Evolutionary conservation across 1,140 invertebrate genomes (phyloP).

Genomic region (Neotoxoptera formosana): DNA sequence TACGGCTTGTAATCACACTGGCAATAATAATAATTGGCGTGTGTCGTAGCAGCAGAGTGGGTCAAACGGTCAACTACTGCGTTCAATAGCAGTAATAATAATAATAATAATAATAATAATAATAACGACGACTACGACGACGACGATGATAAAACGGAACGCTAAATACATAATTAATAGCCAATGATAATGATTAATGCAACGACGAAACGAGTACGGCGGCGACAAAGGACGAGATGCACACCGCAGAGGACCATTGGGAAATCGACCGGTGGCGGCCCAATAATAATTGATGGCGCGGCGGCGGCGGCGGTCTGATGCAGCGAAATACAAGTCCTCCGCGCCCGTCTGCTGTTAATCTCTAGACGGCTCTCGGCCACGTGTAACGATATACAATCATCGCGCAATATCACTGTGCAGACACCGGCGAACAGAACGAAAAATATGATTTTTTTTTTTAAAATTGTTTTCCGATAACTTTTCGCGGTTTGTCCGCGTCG

Average conservation of each 20-base stretch:
- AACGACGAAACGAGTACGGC: neutral
- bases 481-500: neutral
- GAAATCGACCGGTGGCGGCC: neutral
- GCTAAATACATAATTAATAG: slow-evolving; percentile 24
- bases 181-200: slow-evolving; percentile 25
- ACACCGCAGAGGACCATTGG: neutral
- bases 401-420: neutral
- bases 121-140: neutral
- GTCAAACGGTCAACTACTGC: neutral
- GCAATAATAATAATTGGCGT: too few species aligned
- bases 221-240: neutral
- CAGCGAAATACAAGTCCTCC: neutral
- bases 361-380: neutral
- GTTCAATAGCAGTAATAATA: neutral
- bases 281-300: slow-evolving; percentile 7
- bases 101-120: neutral
- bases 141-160: neutral
- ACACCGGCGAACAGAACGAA: neutral
- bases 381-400: neutral
- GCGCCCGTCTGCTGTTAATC: neutral
- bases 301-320: neutral
- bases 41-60: neutral
- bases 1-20: neutral
- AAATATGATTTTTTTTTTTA: neutral
- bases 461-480: neutral